Conservation (phyloP, 1,140 invertebrate species). For the Sinonovacula constricta region DNA sequence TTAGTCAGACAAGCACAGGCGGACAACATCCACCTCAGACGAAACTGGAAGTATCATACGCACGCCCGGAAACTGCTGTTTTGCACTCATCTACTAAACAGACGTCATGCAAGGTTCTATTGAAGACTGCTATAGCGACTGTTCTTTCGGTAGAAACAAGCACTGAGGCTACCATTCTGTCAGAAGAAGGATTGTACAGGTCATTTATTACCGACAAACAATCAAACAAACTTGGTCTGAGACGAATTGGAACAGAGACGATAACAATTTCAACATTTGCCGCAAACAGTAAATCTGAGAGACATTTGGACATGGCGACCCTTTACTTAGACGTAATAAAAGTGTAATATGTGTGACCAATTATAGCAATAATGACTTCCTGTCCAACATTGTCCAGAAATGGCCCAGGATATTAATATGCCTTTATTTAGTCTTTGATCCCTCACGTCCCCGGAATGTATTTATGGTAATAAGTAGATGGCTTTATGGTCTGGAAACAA, state of each 20-base stretch:
- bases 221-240: slow-evolving; percentile 17
- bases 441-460: slow-evolving; percentile 27
- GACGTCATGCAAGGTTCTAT: neutral
- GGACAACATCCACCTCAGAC: neutral
- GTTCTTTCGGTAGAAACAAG: neutral
- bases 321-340: slow-evolving; percentile 14
- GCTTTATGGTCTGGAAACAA: too few relatives aligned
- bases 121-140: slow-evolving; percentile 26
- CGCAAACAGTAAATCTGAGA: neutral
- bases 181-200: slow-evolving; percentile 44
- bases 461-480: slow-evolving; percentile 33
- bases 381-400: neutral
- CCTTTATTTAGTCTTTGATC: too few relatives aligned
- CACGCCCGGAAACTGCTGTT: neutral
- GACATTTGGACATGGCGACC: slow-evolving; percentile 5
- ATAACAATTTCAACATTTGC: slow-evolving; percentile 31
- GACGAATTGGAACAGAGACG: neutral
- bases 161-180: slow-evolving; percentile 29
- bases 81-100: slow-evolving; percentile 6
- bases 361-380: slow-evolving; percentile 26
- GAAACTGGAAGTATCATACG: neutral
- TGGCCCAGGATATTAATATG: too few relatives aligned
- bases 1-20: neutral
- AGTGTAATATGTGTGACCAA: neutral
- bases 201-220: slow-evolving; percentile 52